Base-by-base conservation (phyloP, 2,113 vertebrate genomes). In the Stomatorhinus ivindoensis region DNA sequence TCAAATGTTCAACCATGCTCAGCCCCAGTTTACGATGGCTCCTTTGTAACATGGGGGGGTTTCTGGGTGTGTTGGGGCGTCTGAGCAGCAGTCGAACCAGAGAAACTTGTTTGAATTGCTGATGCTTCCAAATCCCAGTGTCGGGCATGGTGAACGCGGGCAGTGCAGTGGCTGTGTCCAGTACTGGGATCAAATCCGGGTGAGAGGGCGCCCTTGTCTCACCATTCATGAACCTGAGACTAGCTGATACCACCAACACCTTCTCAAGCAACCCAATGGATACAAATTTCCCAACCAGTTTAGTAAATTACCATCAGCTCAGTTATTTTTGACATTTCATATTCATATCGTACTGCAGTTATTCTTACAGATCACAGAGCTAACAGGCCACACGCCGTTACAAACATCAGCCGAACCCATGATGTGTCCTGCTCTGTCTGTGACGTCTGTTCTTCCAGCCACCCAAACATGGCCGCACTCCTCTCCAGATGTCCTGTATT, bases 221-320 rank as follows among this genome's bases (percentile, higher is more conserved):
- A 27, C 90, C 89, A 17, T 89, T 92, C 24, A 92, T 88, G 65
- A 91, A 86, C 65, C 5, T 51, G 35, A 44, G 86, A 3, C 21
- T 50, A 3, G n/a, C 39, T 39, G 91, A 82, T 61, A 9, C 44
- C 24, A 69, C 89, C 3, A 13, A 84, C 9, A 84, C n/a, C 86
- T 35, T 50, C 31, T 86, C 31, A 69, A 61, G 87, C n/a, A 31
- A 17, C 85, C 61, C 51, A 88, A 51, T 89, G 90, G 2, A 44
- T 89, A 27, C 61, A 87, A 44, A 86, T 17, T 47, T 35, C 69
- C 88, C 44, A 53, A 7, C 50, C 35, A 39, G 17, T 9, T 83
- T 44, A 24, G 39, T 46, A 24, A 83, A 47, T 19, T 24, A 7
- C 47, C n/a, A 53, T 51, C 50, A 15, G 50, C 35, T 47, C 46